phyloP scores from a whole-genome alignment of 1,140 invertebrate genomes.

The Aleiodes sp. region DNA sequence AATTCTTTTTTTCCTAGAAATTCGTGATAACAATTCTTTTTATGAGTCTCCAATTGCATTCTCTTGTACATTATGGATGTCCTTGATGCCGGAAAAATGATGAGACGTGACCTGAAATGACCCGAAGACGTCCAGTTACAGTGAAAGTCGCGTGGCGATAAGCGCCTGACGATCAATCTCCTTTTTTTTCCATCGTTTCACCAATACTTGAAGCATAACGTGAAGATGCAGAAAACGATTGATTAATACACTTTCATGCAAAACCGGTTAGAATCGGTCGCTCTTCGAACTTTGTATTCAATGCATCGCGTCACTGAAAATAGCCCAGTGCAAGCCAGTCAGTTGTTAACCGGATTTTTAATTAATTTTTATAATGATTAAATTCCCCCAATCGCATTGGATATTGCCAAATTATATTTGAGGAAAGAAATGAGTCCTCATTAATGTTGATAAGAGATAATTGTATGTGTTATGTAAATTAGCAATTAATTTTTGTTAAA shows the following conservation, averaged over 20 bases:
- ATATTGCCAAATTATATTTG: too few relatives aligned
- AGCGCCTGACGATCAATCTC: background rate
- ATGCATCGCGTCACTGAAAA: too few relatives aligned
- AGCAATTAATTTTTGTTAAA: too few relatives aligned
- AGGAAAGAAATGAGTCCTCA: too few relatives aligned
- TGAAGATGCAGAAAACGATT: too few relatives aligned
- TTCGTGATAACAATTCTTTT: background rate
- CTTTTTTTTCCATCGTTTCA: background rate
- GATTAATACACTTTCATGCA: too few relatives aligned
- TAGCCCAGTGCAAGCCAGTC: background rate
- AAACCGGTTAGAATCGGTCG: conserved; percentile 15
- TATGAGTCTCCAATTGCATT: background rate
- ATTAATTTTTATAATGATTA: background rate
- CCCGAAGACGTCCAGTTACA: background rate
- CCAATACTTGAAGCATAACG: background rate
- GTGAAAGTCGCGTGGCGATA: conserved; percentile 30
- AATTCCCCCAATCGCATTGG: background rate
- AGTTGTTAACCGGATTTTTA: background rate
- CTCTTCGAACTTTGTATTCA: conserved; percentile 20
- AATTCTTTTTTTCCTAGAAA: background rate
- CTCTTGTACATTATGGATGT: background rate
- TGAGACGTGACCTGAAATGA: background rate
- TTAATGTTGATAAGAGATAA: too few relatives aligned
- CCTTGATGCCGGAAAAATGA: background rate
- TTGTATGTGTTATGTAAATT: too few relatives aligned